Evolutionary conservation across 2,797 vertebrate genomes (phyloP), one percentile per base, ranked within the genome.

Genomic region (Tamandua tetradactyla): DNA sequence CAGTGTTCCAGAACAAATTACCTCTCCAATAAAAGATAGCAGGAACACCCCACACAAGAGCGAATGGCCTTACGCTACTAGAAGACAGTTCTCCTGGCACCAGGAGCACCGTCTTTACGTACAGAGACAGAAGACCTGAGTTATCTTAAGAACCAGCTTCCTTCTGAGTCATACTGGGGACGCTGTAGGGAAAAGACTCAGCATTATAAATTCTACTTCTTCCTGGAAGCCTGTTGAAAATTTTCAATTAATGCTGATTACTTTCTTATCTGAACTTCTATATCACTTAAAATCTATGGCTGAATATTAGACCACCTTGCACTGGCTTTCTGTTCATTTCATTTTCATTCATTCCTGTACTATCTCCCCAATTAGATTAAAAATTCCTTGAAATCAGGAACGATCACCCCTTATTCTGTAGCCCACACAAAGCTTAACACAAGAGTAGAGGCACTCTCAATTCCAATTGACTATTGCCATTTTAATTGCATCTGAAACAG

Each of bases 121-220:
- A 74, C 18, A 91, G 44, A 74, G 23, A 23, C 9, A 78, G 87
- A 80, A 47, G 11, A 3, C 12, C 7, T 79, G 22, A 44, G 13
- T 64, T 55, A 40, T 79, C 64, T 32, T 37, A 78, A 72, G 64
- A 93, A 30, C 0, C 4, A 44, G 3, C 57, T 92, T 18, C 30
- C 30, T 49, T n/a, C 55, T 59, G 76, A 62, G 40, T 20, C 35
- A 86, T 61, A 3, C 20, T 7, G 49, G 59, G 4, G 7, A 32
- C 37, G n/a, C 35, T 15, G 37, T 23, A 30, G 57, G 17, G 15
- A 87, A 40, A 72, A 64, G 14, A 23, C 9, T 11, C 11, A 1
- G 35, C 20, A 57, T 89, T 86, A 89, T 61, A 75, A 90, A 89
- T 40, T 85, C 55, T 57, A 13, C 35, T 66, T 81, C 87, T 87